Base-by-base conservation (phyloP, 2,888 invertebrate species). In the Catocala fraxini region DNA sequence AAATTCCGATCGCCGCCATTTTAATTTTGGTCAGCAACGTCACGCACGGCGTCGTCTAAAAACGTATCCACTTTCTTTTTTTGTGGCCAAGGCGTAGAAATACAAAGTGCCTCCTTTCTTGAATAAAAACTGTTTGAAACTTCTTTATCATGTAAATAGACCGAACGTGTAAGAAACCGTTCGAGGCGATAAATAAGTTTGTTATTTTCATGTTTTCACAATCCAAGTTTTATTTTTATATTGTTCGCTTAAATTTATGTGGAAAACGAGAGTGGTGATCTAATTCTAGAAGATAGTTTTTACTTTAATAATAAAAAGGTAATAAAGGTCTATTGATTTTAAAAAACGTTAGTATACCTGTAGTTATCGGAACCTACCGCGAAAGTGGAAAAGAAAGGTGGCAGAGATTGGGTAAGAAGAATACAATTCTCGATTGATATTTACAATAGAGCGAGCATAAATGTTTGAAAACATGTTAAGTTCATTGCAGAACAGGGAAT, bases 101-200 rank as follows among this genome's bases (percentile, higher is more conserved):
- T 63, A 69, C 46, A 63, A 63, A 72, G 60, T 69, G 42, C 49
- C 51, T 53, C 25, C 12, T 42, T 25, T 25, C 25, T 25, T 25
- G 25, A 25, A 56, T 41, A 55, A 39, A 11, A 51, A 51, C 33
- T 0, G 5, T 33, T 13, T 49, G 34, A 60, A 73, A 61, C 65
- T 56, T 34, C 45, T 72, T 76, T 76, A 56, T 76, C 47, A 69
- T 73, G 70, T 63, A 59, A 63, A 73, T 69, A 56, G 42, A 33
- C 15, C 34, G 10, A 57, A 68, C 42, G 61, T 72, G 60, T 61
- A 47, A 60, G 59, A 67, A 10, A 71, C 9, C 51, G 45, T 58
- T 72, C 42, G 45, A 11, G 55, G 62, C 49, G 45, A 56, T 71
- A 57, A 60, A 72, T 59, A 64, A 46, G 58, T 68, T 64, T 64